phyloP scores from a whole-genome alignment of 2,113 vertebrate species.

The Chinchilla lanigera region DNA sequence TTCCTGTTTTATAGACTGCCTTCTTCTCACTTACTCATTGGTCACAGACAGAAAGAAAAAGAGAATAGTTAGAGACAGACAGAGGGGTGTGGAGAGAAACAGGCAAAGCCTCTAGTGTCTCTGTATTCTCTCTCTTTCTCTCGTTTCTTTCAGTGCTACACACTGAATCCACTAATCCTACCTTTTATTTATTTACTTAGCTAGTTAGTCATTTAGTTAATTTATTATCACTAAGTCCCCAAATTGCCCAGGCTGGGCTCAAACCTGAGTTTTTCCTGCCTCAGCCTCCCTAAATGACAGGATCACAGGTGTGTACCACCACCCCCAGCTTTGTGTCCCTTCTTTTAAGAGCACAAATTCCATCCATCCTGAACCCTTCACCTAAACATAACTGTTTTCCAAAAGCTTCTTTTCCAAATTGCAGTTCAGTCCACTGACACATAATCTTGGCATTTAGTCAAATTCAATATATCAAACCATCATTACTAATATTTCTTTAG shows the following conservation, averaged over 20 bases:
- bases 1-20: background rate
- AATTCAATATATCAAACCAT: background rate
- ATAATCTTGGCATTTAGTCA: background rate
- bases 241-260: background rate
- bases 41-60: background rate
- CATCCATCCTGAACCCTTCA: background rate
- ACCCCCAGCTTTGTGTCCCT: background rate
- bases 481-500: background rate
- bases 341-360: background rate
- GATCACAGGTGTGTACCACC: background rate
- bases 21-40: background rate
- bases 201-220: background rate
- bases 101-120: background rate
- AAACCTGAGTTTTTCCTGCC: background rate
- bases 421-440: background rate
- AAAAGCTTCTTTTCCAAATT: background rate
- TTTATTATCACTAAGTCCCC: background rate
- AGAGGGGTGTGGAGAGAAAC: background rate
- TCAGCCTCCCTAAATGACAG: background rate
- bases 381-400: background rate
- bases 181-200: background rate
- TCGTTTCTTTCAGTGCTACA: background rate
- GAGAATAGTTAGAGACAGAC: background rate
- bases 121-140: background rate
- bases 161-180: background rate